Base-by-base conservation (phyloP, 2,797 vertebrate species). In the Enteromius trimaculatus region DNA sequence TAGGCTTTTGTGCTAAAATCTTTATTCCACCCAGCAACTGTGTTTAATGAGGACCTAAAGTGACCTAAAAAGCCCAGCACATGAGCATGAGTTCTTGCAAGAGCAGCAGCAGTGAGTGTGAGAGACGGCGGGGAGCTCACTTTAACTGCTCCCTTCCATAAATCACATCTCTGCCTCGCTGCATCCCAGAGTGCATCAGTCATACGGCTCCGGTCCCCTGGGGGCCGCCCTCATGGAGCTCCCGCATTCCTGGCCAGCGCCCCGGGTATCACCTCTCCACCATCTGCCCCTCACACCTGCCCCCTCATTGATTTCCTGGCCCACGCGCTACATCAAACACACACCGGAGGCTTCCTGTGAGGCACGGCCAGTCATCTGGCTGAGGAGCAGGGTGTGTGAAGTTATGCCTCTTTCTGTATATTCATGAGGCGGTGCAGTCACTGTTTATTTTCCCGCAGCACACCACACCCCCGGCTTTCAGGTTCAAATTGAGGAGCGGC, bases 231-330 rank as follows among this genome's bases (percentile, higher is more conserved):
- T 84, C 39, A 21, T 29, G 42, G 53, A 77, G 80, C 84, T 79
- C 79, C 82, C 76, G 79, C 78, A 70, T 74, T 86, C 51, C 80
- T 80, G 81, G 79, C 84, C 84, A 47, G 55, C 53, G 29, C 84
- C 84, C 68, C 72, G 77, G 86, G 84, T 87, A 80, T 69, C 80
- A 79, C 87, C 84, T 55, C 66, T 77, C 51, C 77, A 82, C 96
- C 95, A 96, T 96, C 96, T 96, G 95, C 93, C 95, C 92, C 95
- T 91, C 95, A 95, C 96, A 96, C 96, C 95, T 96, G 95, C 95
- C 95, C 95, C 94, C 95, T 94, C 94, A 95, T 94, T 95, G 94
- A 96, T 96, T 95, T 95, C 92, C 94, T 91, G 93, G 94, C 93
- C 94, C 95, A 93, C 93, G 92, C 93, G 94, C 93, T 95, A 95